phyloP scores from a whole-genome alignment of 2,888 invertebrate genomes.

The Hypomecis punctinalis region DNA sequence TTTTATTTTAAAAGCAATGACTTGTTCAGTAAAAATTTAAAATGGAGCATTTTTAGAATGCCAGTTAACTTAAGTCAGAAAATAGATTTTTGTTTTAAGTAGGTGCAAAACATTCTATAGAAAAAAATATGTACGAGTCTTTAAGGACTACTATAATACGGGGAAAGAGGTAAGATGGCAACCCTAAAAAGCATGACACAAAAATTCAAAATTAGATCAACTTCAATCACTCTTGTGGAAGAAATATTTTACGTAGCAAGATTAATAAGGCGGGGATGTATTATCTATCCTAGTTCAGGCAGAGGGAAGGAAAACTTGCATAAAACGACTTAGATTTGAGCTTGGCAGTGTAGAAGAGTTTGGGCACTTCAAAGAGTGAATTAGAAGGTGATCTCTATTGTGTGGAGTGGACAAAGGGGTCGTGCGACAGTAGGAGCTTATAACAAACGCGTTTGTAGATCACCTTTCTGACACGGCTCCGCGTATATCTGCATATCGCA shows the following conservation, averaged over 20 bases:
- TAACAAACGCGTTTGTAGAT: slow-evolving; percentile 54
- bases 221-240: slow-evolving; percentile 28
- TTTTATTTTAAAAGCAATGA: background rate
- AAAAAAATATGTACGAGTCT: slow-evolving; percentile 6
- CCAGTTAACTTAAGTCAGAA: background rate
- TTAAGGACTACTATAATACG: slow-evolving; percentile 1
- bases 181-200: slow-evolving; percentile 31
- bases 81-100: background rate
- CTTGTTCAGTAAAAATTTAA: background rate
- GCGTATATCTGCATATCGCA: slow-evolving; percentile 70
- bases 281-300: background rate
- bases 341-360: too few relatives aligned
- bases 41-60: background rate
- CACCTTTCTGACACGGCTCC: slow-evolving; percentile 81
- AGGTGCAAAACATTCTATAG: background rate
- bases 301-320: background rate
- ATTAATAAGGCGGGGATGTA: background rate
- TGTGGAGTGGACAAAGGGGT: slow-evolving; percentile 34
- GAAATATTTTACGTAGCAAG: too few relatives aligned
- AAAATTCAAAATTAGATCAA: slow-evolving; percentile 20
- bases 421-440: slow-evolving; percentile 38
- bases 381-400: slow-evolving; percentile 37
- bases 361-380: slow-evolving; percentile 28
- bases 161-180: slow-evolving; percentile 28
- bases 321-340: background rate